These are phyloP conservation scores for Oscheius sp. DNA, from an alignment of 2,888 invertebrate genomes.

Conservation along the genomic window DNA sequence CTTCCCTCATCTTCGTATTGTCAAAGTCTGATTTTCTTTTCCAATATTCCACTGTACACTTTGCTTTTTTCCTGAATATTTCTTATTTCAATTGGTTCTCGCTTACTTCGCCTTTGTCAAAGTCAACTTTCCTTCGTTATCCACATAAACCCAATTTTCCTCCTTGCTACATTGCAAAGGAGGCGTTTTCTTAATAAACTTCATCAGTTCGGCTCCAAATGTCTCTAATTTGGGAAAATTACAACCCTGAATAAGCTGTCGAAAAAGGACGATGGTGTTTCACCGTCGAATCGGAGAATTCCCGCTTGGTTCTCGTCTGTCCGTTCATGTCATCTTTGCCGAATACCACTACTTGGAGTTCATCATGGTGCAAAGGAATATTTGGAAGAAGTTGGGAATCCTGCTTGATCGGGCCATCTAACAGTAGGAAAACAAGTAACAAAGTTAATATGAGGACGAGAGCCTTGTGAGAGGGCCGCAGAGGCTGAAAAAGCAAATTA, in stretches of 20 bases:
- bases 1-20: not conserved
- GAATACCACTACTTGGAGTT: not conserved
- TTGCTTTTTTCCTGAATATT: not conserved
- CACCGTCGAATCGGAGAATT: not conserved
- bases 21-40: not conserved
- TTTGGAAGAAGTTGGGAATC: no score
- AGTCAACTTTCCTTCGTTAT: constrained; percentile 8
- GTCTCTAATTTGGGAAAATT: constrained; percentile 12
- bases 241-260: constrained; percentile 11
- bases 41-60: not conserved
- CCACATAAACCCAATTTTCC: constrained; percentile 11
- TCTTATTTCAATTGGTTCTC: not conserved
- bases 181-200: not conserved
- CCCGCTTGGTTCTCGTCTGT: not conserved
- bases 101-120: not conserved
- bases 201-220: constrained; percentile 2
- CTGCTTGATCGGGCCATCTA: no score
- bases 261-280: no score
- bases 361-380: no score
- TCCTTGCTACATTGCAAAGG: not conserved
- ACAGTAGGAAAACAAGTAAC: no score
- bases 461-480: no score
- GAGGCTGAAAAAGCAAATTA: no score
- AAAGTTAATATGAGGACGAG: no score
- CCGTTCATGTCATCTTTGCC: constrained; percentile 8